Base-by-base conservation (phyloP, 2,113 vertebrate genomes). In the Pimephales promelas region DNA sequence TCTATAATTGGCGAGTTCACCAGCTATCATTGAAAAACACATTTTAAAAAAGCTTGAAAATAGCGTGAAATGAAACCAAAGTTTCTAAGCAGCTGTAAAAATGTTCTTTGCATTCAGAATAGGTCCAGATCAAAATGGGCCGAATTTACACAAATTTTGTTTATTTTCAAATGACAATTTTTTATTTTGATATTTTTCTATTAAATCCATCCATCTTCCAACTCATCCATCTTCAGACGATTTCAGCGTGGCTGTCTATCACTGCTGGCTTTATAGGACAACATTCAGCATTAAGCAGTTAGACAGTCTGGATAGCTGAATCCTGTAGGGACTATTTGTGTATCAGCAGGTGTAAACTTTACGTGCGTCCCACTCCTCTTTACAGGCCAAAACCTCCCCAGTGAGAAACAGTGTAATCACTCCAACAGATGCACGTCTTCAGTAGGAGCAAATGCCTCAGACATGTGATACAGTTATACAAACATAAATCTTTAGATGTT, bases 261-360 rank as follows among this genome's bases (percentile, higher is more conserved):
- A 83, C 62, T 20, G 40, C 26, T 82, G 84, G 81, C 64, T 79
- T 70, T 52, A 82, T 3, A 79, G 57, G 45, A 86, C 72, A 83
- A 87, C 70, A 76, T 24, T 84, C 36, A 20, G 73, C 54, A 85
- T 57, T 87, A 59, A 70, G 68, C 56, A 82, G 75, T 57, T 71
- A 79, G n/a, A 74, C 78, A 68, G 72, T 59, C 73, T 66, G 52
- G 56, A 84, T 49, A 66, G 52, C 66, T 59, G 47, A 72, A 75
- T 54, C 56, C 59, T 74, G 22, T 45, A 22, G 66, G n/a, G 71
- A 64, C 59, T 80, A 79, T 84, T 87, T 82, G 47, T 79, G 52
- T 45, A 54, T 66, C 57, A 84, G 76, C 84, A 89, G 79, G 84
- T 85, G 86, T 86, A 83, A 78, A 82, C 16, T 78, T 75, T 73